A percentile compares a stretch with the other conserved stretches of the same genome.
phyloP scores from a whole-genome alignment of 2,888 invertebrate genomes.

The Allygus modestus region DNA sequence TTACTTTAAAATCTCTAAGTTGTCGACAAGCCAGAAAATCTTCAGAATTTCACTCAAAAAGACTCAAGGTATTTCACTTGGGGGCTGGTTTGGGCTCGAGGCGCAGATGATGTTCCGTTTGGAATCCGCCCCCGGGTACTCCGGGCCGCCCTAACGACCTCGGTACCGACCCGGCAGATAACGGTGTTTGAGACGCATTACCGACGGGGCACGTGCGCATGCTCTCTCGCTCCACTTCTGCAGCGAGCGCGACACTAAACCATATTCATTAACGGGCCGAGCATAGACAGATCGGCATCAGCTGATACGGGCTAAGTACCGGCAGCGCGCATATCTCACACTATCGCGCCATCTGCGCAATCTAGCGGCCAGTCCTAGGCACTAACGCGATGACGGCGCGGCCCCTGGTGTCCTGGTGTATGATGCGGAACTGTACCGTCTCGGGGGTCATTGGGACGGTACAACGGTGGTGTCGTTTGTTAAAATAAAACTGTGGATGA shows the following conservation, averaged over 20 bases:
- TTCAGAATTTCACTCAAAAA: too few species aligned
- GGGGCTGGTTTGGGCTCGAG: too few species aligned
- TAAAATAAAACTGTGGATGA: too few species aligned
- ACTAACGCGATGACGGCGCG: background rate
- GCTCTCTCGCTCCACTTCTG: background rate
- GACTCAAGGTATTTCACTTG: too few species aligned
- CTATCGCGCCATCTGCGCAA: background rate
- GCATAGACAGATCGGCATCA: conserved; percentile 14
- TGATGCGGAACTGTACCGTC: too few species aligned
- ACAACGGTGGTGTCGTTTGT: too few species aligned
- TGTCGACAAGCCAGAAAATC: too few species aligned
- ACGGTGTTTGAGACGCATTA: conserved; percentile 27
- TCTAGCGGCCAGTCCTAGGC: background rate
- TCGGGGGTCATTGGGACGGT: too few species aligned
- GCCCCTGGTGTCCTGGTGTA: background rate
- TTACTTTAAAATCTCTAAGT: too few species aligned
- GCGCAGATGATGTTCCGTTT: too few species aligned
- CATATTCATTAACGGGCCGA: conserved; percentile 20
- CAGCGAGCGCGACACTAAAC: conserved; percentile 15
- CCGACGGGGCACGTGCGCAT: background rate
- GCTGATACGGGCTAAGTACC: conserved; percentile 7
- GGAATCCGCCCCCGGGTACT: background rate
- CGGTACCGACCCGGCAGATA: background rate
- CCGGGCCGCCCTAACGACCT: background rate
- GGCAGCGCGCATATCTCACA: background rate